Percentiles rank a stretch among this genome's conserved stretches.
Evolutionary conservation across 1,140 invertebrate species (phyloP).

Genomic region (Papilio xuthus): DNA sequence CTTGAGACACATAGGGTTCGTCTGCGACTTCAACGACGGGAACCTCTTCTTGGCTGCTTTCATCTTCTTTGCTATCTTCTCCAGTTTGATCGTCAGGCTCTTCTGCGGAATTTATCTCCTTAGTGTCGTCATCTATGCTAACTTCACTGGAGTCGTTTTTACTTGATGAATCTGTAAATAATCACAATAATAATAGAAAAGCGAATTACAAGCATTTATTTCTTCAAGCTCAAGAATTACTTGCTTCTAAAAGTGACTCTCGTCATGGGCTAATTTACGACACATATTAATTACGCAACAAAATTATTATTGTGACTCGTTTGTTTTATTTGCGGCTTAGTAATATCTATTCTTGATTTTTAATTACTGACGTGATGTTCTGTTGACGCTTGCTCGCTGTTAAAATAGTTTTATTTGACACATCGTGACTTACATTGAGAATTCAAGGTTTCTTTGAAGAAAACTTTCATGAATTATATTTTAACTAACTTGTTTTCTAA

Average conservation of each 20-base stretch:
- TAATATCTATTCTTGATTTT: constrained; percentile 28
- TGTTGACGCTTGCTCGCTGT: constrained; percentile 27
- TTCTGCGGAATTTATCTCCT: constrained; percentile 72
- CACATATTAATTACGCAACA: constrained; percentile 15
- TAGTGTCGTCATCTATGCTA: constrained; percentile 74
- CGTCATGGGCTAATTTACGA: constrained; percentile 10
- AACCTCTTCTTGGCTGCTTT: constrained; percentile 55
- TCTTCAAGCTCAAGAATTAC: background rate
- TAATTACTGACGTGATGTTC: constrained; percentile 33
- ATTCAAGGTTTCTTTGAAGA: background rate
- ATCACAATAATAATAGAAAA: constrained; percentile 2
- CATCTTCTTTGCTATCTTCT: constrained; percentile 64
- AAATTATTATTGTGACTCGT: constrained; percentile 34
- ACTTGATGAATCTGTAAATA: constrained; percentile 70
- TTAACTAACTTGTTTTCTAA: too few relatives aligned
- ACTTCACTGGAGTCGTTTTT: constrained; percentile 79
- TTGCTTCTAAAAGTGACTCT: background rate
- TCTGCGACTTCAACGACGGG: constrained; percentile 78
- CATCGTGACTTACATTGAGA: constrained; percentile 7
- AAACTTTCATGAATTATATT: too few relatives aligned
- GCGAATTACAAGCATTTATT: background rate
- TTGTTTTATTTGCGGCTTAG: constrained; percentile 31
- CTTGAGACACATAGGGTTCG: constrained; percentile 76
- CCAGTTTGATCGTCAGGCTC: constrained; percentile 51
- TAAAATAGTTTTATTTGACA: constrained; percentile 28